A percentile compares a stretch with the other conserved stretches of the same genome.
Evolutionary conservation across 2,797 vertebrate genomes (phyloP).

Genomic region (Platalea minor): DNA sequence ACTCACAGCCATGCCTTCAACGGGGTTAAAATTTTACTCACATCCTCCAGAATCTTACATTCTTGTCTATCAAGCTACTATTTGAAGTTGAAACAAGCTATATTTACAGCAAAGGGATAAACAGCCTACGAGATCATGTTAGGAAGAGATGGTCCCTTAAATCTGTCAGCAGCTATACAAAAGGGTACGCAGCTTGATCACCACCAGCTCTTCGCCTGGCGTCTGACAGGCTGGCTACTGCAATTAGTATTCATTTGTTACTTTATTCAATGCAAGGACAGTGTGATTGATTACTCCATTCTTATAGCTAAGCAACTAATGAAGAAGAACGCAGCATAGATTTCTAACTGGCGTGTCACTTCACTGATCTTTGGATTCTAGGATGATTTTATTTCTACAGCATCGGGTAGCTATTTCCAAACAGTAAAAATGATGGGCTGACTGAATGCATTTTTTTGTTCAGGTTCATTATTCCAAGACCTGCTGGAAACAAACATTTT

Average conservation of each 20-base stretch:
- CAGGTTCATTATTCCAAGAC: neutral
- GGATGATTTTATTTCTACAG: neutral
- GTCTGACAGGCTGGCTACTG: constrained; percentile 24
- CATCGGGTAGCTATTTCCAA: neutral
- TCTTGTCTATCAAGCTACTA: neutral
- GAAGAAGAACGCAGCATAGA: neutral
- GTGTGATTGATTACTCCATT: constrained; percentile 11
- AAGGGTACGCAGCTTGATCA: neutral
- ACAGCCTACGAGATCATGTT: neutral
- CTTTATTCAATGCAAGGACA: neutral
- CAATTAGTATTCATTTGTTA: neutral
- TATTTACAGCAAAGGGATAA: constrained; percentile 16
- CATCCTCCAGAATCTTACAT: neutral
- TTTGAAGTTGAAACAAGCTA: constrained; percentile 1
- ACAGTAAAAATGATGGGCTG: neutral
- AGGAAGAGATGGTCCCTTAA: neutral
- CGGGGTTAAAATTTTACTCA: neutral
- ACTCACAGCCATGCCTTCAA: neutral
- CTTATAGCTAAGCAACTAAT: neutral
- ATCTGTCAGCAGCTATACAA: neutral
- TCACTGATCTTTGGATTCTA: neutral
- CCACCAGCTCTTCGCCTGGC: neutral
- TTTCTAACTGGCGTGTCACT: neutral
- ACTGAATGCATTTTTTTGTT: neutral
- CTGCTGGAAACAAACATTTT: neutral